A percentile compares a stretch with the other conserved stretches of the same genome.
Evolutionary conservation across 2,888 invertebrate species (phyloP).

Genomic region (Leptinotarsa haldemani): DNA sequence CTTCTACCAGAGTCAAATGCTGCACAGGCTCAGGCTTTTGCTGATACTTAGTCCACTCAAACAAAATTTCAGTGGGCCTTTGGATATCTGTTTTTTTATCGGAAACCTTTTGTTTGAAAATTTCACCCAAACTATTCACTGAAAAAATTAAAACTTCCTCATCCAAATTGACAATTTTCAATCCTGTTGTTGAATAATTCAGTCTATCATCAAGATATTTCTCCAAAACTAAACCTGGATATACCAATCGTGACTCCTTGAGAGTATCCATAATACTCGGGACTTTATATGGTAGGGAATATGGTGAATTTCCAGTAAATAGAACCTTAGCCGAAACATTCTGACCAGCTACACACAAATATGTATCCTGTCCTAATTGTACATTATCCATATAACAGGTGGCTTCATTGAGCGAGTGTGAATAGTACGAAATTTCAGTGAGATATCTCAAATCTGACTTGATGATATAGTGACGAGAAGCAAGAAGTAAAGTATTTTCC

Average conservation of each 20-base stretch:
- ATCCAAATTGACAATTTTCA: constrained; percentile 48
- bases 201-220: constrained; percentile 44
- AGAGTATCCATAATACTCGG: constrained; percentile 48
- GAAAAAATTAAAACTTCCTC: constrained; percentile 45
- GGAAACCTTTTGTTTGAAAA: constrained; percentile 50
- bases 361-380: constrained; percentile 38
- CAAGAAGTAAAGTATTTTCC: constrained; percentile 41
- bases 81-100: constrained; percentile 23
- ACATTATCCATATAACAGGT: constrained; percentile 51
- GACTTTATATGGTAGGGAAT: constrained; percentile 49
- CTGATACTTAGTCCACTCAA: constrained; percentile 46
- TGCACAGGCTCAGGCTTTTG: constrained; percentile 37
- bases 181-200: constrained; percentile 45
- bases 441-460: constrained; percentile 47
- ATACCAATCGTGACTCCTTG: constrained; percentile 39
- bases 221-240: constrained; percentile 44
- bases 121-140: constrained; percentile 50
- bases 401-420: constrained; percentile 46
- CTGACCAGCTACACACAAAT: constrained; percentile 48
- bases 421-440: constrained; percentile 40
- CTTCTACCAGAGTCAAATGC: constrained; percentile 45
- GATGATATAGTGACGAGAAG: constrained; percentile 49
- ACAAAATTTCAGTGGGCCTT: constrained; percentile 36
- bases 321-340: constrained; percentile 48
- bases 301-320: constrained; percentile 48